phyloP scores from a whole-genome alignment of 2,797 vertebrate species.

The Chaetophractus vellerosus region DNA sequence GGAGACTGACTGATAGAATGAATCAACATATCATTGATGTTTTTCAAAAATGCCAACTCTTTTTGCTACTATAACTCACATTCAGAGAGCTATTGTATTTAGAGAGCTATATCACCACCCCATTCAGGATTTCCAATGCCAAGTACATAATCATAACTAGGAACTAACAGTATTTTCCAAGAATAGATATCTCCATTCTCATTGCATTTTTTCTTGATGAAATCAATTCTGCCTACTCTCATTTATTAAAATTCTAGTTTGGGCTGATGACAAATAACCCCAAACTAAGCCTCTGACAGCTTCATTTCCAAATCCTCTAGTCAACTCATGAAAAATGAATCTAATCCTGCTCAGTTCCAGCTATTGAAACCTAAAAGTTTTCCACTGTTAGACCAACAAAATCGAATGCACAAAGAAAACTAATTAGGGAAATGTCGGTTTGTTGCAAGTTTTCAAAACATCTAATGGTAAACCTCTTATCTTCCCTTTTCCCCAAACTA shows the following conservation, averaged over 20 bases:
- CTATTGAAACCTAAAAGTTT: conserved; percentile 55
- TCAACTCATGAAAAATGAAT: conserved; percentile 61
- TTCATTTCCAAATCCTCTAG: conserved; percentile 59
- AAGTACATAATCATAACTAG: background rate
- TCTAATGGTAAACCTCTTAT: conserved; percentile 1
- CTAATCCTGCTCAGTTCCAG: conserved; percentile 37
- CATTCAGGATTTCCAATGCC: background rate
- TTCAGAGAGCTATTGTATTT: background rate
- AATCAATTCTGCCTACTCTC: conserved; percentile 63
- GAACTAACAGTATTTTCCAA: background rate
- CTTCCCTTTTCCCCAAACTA: background rate
- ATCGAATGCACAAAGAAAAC: conserved; percentile 41
- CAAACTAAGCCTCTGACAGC: conserved; percentile 53
- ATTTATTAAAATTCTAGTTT: conserved; percentile 75
- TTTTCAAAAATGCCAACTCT: background rate
- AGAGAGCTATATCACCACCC: background rate
- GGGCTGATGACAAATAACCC: conserved; percentile 58
- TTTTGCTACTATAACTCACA: conserved; percentile 12
- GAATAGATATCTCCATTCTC: conserved; percentile 53
- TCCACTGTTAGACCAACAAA: conserved; percentile 47
- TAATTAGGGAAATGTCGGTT: conserved; percentile 25
- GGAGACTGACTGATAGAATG: background rate
- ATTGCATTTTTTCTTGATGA: conserved; percentile 60
- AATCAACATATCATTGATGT: background rate
- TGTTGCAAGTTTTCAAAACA: conserved; percentile 11